Conservation (phyloP, 2,113 vertebrate species). For the Hemicordylus capensis region DNA sequence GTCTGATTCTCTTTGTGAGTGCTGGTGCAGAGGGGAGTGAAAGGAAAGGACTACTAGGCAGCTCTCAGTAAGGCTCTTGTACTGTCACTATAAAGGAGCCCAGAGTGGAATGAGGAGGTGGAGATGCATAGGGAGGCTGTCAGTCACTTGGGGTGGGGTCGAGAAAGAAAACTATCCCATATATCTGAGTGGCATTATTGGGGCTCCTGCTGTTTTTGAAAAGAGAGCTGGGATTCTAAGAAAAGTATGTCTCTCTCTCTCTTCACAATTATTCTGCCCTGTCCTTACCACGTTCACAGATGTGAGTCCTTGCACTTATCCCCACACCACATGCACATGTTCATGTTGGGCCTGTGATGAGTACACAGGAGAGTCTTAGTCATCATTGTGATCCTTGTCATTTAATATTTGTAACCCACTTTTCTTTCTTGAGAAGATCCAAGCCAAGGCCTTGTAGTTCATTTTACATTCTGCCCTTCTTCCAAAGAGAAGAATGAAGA, state of each 20-base stretch:
- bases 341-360: neutral
- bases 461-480: neutral
- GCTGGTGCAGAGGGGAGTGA: slow-evolving; percentile 55
- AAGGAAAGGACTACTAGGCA: slow-evolving; percentile 31
- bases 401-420: too few relatives aligned
- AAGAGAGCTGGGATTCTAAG: neutral
- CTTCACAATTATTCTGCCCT: neutral
- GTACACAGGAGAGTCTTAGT: neutral
- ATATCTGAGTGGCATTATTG: neutral
- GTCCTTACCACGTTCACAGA: neutral
- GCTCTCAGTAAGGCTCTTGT: slow-evolving; percentile 43
- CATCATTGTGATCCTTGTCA: too few relatives aligned
- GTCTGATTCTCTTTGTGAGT: slow-evolving; percentile 73
- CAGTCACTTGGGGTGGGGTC: slow-evolving; percentile 39
- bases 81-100: slow-evolving; percentile 71
- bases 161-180: neutral
- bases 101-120: slow-evolving; percentile 49
- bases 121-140: slow-evolving; percentile 41
- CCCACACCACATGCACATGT: neutral
- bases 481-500: neutral
- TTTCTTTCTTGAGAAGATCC: too few relatives aligned
- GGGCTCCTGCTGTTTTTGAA: neutral
- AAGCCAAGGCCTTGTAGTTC: neutral
- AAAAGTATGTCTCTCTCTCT: too few relatives aligned
- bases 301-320: neutral